Conservation (phyloP, 2,888 invertebrate genomes). For the Drepana falcataria region DNA sequence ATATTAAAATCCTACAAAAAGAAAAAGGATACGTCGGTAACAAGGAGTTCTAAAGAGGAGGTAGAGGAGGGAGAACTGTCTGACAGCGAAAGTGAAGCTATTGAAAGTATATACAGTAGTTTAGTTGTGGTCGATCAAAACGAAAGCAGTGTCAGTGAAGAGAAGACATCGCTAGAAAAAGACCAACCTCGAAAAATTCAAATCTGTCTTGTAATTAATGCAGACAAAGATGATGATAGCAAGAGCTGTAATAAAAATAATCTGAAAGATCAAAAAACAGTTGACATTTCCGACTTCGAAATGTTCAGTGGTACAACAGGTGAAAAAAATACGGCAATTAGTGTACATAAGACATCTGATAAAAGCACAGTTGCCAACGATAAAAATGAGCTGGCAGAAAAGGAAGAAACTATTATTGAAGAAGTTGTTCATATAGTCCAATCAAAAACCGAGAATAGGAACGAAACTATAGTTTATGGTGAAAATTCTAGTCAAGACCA, state of each 20-base stretch:
- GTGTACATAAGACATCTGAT: background rate
- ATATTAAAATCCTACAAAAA: conserved; percentile 62
- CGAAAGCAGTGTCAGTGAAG: conserved; percentile 12
- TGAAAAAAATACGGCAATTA: conserved; percentile 3
- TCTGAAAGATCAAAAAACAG: conserved; percentile 7
- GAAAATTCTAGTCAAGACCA: background rate
- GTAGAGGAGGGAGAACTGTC: conserved; percentile 70
- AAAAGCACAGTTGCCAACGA: background rate
- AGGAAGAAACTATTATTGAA: background rate
- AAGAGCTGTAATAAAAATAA: conserved; percentile 7
- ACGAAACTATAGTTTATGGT: background rate
- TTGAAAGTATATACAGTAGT: conserved; percentile 63
- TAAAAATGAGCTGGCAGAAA: conserved; percentile 9
- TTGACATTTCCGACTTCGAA: conserved; percentile 46
- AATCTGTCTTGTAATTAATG: conserved; percentile 53
- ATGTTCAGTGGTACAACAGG: conserved; percentile 27
- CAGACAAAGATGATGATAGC: conserved; percentile 20
- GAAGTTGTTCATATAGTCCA: conserved; percentile 4
- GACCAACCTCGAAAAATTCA: conserved; percentile 51
- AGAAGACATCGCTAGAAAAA: conserved; percentile 26
- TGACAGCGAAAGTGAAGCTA: conserved; percentile 69
- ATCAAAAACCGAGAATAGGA: conserved; percentile 1
- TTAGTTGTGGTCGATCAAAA: conserved; percentile 45
- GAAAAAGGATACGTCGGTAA: conserved; percentile 29
- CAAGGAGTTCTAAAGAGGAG: conserved; percentile 33